These are phyloP conservation scores for Masticophis lateralis DNA, from an alignment of 2,797 vertebrate species.

Conservation along the genomic window DNA sequence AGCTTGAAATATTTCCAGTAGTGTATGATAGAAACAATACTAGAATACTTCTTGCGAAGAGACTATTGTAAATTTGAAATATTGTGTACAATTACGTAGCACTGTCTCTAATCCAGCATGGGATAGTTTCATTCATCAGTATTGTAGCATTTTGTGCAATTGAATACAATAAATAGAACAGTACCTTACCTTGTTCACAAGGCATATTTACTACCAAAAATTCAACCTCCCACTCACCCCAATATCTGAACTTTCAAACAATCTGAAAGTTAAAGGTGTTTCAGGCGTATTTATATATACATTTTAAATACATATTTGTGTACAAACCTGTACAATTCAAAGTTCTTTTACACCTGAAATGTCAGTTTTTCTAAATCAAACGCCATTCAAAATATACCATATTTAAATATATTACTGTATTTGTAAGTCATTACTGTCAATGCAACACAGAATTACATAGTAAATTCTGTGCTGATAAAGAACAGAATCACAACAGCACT, in stretches of 20 bases:
- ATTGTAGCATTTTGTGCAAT: not conserved
- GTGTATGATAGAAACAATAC: not conserved
- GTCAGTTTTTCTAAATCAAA: slow-evolving; percentile 13
- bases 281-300: not conserved
- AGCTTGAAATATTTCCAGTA: not conserved
- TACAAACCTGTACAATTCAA: not conserved
- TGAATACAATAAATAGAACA: not conserved
- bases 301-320: not conserved
- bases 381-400: slow-evolving; percentile 43
- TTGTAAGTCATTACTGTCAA: slow-evolving; percentile 26
- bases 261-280: not conserved
- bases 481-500: not conserved
- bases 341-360: not conserved
- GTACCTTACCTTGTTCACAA: not conserved
- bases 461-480: slow-evolving; percentile 44
- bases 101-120: not conserved
- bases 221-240: not conserved
- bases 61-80: not conserved
- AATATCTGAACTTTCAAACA: not conserved
- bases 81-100: not conserved
- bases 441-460: slow-evolving; percentile 37
- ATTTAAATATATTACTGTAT: slow-evolving; percentile 35
- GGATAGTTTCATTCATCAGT: not conserved
- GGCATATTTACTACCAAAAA: not conserved
- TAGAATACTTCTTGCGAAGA: not conserved